Base-by-base conservation (phyloP, 92 coral and sea anemone species). In the Meandrina meandrites region DNA sequence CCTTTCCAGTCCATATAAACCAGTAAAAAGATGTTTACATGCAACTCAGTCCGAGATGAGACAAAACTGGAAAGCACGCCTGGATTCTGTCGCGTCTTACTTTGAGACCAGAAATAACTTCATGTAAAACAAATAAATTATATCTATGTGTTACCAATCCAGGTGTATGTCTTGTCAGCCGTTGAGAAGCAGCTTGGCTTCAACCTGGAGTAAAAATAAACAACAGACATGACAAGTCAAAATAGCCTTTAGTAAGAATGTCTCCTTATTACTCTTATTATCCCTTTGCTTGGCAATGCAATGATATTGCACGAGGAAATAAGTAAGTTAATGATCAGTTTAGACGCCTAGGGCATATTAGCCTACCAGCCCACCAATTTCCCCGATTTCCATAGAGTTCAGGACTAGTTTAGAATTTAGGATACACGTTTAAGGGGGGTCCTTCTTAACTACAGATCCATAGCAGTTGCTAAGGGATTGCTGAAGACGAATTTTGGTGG, bases 181-280 rank as follows among this genome's bases (percentile, higher is more conserved):
- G 93, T 90, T 14, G 89, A 92, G 58, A 81, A 92, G 76, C 95
- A 92, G 71, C 93, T 92, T 18, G 91, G 79, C 68, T 66, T 75
- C 45, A 81, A 53, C 54, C 94, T 92, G 28, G 13, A 69, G 30
- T 12, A 30, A 51, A 76, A 85, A 24, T 58, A 16, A 50, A 24
- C 31, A 42, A 4, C 13, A 69, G 27, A 48, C 1, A 17, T 27
- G 81, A 22, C 14, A 6, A 77, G 58, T 10, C 4, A 18, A n/a
- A 24, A 24, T 15, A n/a, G 8, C 10, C 34, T 17, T 15, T 8
- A 76, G 5, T 45, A 34, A 76, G n/a, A n/a, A n/a, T n/a, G n/a
- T n/a, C n/a, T n/a, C 68, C 11, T 1, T 22, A 19, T 14, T 22
- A 7, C 67, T 5, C n/a, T 58, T 58, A 8, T 21, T 58, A 21